A percentile compares a stretch with the other conserved stretches of the same genome.
Conservation (phyloP, 2,797 vertebrate species). For the Ctenochaetus hawaiiensis region DNA sequence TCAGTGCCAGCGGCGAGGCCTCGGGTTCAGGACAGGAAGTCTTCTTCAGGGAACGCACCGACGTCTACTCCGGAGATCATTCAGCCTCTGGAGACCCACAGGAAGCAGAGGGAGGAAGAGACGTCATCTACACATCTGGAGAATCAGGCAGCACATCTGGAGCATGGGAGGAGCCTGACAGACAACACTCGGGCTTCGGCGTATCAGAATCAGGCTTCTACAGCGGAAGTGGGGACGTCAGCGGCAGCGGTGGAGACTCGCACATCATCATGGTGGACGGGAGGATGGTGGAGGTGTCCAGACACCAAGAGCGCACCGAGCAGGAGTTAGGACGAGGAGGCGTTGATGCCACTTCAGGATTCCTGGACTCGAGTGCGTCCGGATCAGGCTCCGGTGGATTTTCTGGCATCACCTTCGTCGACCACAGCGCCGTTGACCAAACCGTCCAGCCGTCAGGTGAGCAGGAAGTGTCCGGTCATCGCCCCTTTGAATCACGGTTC, state of each 20-base stretch:
- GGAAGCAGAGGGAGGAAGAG: constrained; percentile 71
- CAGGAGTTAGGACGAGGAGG: constrained; percentile 65
- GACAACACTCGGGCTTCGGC: constrained; percentile 73
- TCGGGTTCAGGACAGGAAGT: constrained; percentile 64
- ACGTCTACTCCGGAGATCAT: constrained; percentile 60
- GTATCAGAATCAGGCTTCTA: constrained; percentile 65
- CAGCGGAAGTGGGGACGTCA: constrained; percentile 67
- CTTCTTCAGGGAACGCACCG: constrained; percentile 49
- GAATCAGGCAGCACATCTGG: constrained; percentile 65
- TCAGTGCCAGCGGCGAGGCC: constrained; percentile 49
- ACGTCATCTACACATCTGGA: constrained; percentile 52
- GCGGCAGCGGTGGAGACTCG: constrained; percentile 53
- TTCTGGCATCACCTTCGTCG: constrained; percentile 84
- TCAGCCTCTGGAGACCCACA: constrained; percentile 63
- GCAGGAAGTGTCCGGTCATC: constrained; percentile 87
- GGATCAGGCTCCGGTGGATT: constrained; percentile 77
- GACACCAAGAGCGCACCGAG: constrained; percentile 38
- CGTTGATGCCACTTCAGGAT: constrained; percentile 36
- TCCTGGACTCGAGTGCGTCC: constrained; percentile 44
- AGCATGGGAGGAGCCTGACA: constrained; percentile 47
- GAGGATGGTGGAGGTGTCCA: constrained; percentile 56
- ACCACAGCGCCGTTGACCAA: constrained; percentile 80
- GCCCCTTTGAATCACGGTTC: constrained; percentile 84
- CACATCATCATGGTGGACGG: constrained; percentile 68
- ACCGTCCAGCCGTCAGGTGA: constrained; percentile 77